Evolutionary conservation across 2,797 vertebrate species (phyloP).

Genomic region (Coreius guichenoti): DNA sequence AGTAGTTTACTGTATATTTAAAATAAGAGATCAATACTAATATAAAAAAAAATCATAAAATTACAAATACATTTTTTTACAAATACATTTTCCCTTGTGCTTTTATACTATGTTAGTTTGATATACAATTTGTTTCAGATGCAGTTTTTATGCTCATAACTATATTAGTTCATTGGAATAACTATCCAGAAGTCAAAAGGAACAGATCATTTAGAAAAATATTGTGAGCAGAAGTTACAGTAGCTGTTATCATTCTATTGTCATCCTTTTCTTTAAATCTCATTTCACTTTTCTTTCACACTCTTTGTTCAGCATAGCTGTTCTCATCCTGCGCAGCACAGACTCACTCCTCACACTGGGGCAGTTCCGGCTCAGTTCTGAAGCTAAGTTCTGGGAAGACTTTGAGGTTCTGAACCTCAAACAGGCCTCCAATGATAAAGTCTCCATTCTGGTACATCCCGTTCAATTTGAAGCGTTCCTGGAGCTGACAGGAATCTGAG

Average conservation of each 20-base stretch:
- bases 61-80: not conserved
- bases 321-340: not conserved
- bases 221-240: not conserved
- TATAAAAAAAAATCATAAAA: not conserved
- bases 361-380: slow-evolving; percentile 65
- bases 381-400: slow-evolving; percentile 57
- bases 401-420: slow-evolving; percentile 51
- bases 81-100: not conserved
- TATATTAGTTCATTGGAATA: not conserved
- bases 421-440: slow-evolving; percentile 61
- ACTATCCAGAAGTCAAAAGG: not conserved
- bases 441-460: slow-evolving; percentile 63
- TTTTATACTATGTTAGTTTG: not conserved
- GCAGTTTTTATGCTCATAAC: not conserved
- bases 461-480: slow-evolving; percentile 65
- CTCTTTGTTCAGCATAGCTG: not conserved
- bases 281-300: not conserved
- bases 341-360: slow-evolving; percentile 49
- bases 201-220: not conserved
- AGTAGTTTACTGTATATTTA: not conserved
- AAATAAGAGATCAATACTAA: not conserved
- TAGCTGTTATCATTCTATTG: not conserved
- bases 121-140: not conserved
- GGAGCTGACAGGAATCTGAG: slow-evolving; percentile 53
- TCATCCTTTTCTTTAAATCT: not conserved